Base-by-base conservation (phyloP, 2,113 vertebrate species). In the Bucco capensis region DNA sequence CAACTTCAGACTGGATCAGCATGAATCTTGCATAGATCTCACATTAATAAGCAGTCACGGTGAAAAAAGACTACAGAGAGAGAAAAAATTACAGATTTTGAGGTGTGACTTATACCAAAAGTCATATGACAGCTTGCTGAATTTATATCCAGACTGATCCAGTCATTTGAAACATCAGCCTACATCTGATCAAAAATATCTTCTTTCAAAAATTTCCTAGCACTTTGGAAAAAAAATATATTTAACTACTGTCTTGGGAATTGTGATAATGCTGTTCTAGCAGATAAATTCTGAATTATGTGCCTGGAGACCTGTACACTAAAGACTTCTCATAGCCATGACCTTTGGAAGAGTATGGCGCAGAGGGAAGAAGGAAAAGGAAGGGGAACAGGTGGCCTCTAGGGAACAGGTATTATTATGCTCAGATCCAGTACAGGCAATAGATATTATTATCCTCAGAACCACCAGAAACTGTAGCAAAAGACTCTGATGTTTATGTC, bases 361-460 rank as follows among this genome's bases (percentile, higher is more conserved):
- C 53, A 40, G 7, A 14, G 9, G 3, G 57, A 78, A 61, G 37
- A 30, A 92, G 9, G 81, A 70, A 94, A 83, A 90, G 82, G 89
- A 94, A 92, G 33, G 84, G 69, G 77, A 96, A 92, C 40, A 95
- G 70, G 73, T 94, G 61, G 42, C 38, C 88, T 79, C 73, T 10
- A 76, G 61, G 62, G 64, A 93, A 90, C 19, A 81, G 73, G 75
- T 90, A 83, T 42, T 83, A 79, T 79, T 92, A 77, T 66, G 27
- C 71, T 75, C 23, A 46, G 14, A 84, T 84, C 25, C 8, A 65
- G 13, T 15, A 94, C 10, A 76, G 61, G 62, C 60, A 93, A 88
- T 16, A 81, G 73, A 78, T 90, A 83, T 42, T 83, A 78, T 82
- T 93, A 79, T 73, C 22, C 66, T 76, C 27, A 47, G 17, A 82